Percentiles rank a stretch among this genome's conserved stretches.
These are phyloP conservation scores for Hololepta plana DNA, from an alignment of 2,888 invertebrate genomes.

Conservation along the genomic window DNA sequence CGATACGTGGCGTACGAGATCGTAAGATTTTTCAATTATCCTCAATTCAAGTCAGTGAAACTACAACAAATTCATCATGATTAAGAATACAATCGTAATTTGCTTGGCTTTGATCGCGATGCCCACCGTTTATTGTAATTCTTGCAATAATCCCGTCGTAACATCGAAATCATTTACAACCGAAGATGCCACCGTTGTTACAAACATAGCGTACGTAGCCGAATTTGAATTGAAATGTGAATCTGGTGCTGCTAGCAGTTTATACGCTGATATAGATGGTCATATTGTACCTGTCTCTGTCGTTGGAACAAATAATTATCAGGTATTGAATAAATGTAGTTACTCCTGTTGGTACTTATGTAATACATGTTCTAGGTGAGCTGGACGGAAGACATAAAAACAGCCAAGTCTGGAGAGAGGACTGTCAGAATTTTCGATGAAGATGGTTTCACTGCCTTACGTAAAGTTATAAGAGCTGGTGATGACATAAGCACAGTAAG, in stretches of 20 bases:
- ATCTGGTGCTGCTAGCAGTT: conserved; percentile 40
- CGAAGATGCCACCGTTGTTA: conserved; percentile 79
- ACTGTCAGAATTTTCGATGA: conserved; percentile 74
- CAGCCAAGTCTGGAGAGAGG: conserved; percentile 65
- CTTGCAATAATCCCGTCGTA: conserved; percentile 45
- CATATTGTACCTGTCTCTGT: conserved; percentile 70
- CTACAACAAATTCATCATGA: too few species aligned
- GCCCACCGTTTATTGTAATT: conserved; percentile 19
- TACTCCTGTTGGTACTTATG: too few species aligned
- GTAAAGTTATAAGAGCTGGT: conserved; percentile 61
- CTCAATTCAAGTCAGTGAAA: too few species aligned
- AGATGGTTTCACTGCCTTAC: conserved; percentile 74
- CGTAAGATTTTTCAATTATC: too few species aligned
- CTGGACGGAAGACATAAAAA: conserved; percentile 78
- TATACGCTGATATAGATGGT: conserved; percentile 82
- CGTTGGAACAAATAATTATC: conserved; percentile 61
- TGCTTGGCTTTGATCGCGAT: conserved; percentile 9
- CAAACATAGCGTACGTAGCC: conserved; percentile 76
- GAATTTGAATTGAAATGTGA: conserved; percentile 77
- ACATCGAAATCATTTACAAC: conserved; percentile 75
- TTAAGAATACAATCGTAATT: too few species aligned
- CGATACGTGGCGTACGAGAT: too few species aligned
- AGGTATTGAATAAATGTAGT: conserved; percentile 40
- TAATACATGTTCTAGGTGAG: conserved; percentile 75
- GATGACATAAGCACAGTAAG: conserved; percentile 48